Percentiles rank a stretch among this genome's conserved stretches.
phyloP scores from a whole-genome alignment of 92 coral and sea anemone genomes.

The Siderastrea radians region DNA sequence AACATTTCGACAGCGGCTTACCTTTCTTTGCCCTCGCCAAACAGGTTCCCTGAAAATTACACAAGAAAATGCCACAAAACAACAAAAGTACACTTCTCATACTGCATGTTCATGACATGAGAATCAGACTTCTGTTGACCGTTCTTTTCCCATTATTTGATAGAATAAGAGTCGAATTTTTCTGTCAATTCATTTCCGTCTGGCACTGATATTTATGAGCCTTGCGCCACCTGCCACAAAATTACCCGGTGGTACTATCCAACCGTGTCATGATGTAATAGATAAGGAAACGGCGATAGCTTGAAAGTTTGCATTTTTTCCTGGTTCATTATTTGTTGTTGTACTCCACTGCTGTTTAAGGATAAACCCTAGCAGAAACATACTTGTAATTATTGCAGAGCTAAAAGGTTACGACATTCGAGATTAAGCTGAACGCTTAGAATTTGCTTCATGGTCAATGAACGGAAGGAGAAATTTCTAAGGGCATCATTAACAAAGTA shows the following conservation, averaged over 20 bases:
- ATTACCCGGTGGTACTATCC: background rate
- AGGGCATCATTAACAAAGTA: too few species aligned
- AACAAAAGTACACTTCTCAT: slow-evolving; percentile 18
- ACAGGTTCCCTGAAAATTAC: background rate
- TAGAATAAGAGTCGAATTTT: background rate
- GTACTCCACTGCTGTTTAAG: too few species aligned
- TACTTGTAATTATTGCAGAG: too few species aligned
- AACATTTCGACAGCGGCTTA: slow-evolving; percentile 9
- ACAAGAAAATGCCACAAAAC: slow-evolving; percentile 1
- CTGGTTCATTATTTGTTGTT: background rate
- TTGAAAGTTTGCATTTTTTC: background rate
- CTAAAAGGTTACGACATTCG: too few species aligned
- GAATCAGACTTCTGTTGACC: background rate
- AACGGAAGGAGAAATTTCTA: too few species aligned
- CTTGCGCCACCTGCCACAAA: slow-evolving; percentile 15
- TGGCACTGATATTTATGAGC: background rate
- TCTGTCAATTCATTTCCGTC: background rate
- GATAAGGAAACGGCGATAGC: background rate
- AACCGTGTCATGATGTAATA: slow-evolving; percentile 38
- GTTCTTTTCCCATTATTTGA: background rate
- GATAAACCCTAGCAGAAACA: background rate
- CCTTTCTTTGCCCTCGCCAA: slow-evolving; percentile 17
- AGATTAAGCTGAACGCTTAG: too few species aligned
- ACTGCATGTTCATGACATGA: slow-evolving; percentile 36
- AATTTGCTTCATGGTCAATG: too few species aligned